Evolutionary conservation across 2,888 invertebrate species (phyloP).

Genomic region (Lepetodrilus schrolli): DNA sequence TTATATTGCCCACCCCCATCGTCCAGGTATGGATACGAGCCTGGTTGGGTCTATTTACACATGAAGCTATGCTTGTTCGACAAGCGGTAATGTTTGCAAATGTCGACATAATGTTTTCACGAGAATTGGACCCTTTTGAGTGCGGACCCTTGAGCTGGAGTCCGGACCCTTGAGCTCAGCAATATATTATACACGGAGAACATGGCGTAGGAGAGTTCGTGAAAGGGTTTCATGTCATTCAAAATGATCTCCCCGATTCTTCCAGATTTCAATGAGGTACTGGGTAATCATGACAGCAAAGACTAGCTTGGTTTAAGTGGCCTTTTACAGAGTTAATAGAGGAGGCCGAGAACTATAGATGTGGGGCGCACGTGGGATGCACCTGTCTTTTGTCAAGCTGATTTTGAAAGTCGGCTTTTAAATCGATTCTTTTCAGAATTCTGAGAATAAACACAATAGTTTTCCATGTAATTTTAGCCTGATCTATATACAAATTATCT

Average conservation of each 20-base stretch:
- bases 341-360: no score
- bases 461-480: no score
- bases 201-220: neutral
- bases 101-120: slow-evolving; percentile 4
- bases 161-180: neutral
- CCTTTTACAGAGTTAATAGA: no score
- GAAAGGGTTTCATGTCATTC: neutral
- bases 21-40: neutral
- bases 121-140: neutral
- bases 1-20: no score
- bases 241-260: neutral
- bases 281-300: no score
- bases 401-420: no score
- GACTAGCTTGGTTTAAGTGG: neutral
- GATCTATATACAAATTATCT: no score
- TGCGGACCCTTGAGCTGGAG: neutral
- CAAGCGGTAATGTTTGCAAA: neutral
- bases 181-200: neutral
- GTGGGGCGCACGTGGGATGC: no score
- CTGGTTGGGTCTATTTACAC: neutral
- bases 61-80: neutral
- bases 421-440: no score
- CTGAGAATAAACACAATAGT: no score
- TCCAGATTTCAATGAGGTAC: neutral
- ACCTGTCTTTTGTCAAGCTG: no score